These are phyloP conservation scores for Rousettus leschenaultii DNA, from an alignment of 2,113 vertebrate species.

Conservation along the genomic window DNA sequence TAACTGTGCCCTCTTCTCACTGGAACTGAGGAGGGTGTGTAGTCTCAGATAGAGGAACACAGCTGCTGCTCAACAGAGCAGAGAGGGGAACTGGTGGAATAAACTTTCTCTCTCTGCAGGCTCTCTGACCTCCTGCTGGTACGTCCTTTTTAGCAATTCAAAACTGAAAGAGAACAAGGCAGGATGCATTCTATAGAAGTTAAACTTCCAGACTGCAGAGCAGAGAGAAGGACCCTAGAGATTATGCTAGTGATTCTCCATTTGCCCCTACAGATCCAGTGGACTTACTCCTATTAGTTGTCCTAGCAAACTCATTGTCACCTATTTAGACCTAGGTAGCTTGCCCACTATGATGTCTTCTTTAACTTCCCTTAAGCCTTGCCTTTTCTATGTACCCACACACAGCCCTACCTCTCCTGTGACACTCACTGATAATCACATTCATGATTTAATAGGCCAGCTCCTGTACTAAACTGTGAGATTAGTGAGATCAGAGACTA, in stretches of 20 bases:
- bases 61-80: no score
- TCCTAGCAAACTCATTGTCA: neutral
- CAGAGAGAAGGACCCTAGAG: neutral
- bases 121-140: neutral
- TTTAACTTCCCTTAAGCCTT: neutral
- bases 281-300: neutral
- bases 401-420: neutral
- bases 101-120: neutral
- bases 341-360: neutral
- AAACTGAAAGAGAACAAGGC: neutral
- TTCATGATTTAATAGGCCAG: neutral
- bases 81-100: neutral
- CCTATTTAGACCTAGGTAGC: neutral
- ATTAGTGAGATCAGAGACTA: neutral
- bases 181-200: neutral
- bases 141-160: neutral
- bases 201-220: neutral
- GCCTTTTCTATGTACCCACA: neutral
- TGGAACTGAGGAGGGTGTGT: neutral
- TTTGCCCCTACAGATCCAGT: neutral
- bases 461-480: neutral
- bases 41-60: neutral
- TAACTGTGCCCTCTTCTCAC: neutral
- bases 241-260: neutral
- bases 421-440: neutral